Percentiles rank a stretch among this genome's conserved stretches.
These are phyloP conservation scores for Diabrotica virgifera DNA, from an alignment of 1,140 invertebrate genomes.

Conservation along the genomic window DNA sequence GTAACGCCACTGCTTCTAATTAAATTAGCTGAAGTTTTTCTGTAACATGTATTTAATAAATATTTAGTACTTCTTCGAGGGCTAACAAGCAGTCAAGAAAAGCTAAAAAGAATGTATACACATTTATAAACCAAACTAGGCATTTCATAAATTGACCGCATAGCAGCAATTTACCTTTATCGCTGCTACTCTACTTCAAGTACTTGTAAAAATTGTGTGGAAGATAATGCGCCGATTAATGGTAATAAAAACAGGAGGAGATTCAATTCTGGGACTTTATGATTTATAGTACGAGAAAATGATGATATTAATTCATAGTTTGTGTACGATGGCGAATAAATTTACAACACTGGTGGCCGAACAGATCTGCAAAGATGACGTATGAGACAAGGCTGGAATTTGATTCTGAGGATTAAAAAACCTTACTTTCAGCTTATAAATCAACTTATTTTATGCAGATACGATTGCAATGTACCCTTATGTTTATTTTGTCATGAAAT, in stretches of 20 bases:
- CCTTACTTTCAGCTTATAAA: too few relatives aligned
- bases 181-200: neutral
- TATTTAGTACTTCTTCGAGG: slow-evolving; percentile 3
- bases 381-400: too few relatives aligned
- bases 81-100: slow-evolving; percentile 4
- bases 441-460: too few relatives aligned
- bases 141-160: too few relatives aligned
- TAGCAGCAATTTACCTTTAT: slow-evolving; percentile 3
- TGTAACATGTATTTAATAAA: slow-evolving; percentile 2
- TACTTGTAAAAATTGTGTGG: neutral
- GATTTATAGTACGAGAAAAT: slow-evolving; percentile 18
- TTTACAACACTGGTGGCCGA: neutral
- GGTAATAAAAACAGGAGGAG: slow-evolving; percentile 30
- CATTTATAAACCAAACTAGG: neutral
- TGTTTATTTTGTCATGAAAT: too few relatives aligned
- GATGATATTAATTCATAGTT: neutral
- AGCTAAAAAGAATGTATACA: neutral
- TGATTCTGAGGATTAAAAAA: too few relatives aligned
- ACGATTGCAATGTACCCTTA: too few relatives aligned
- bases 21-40: neutral
- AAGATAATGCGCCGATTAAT: slow-evolving; percentile 15
- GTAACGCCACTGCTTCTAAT: neutral
- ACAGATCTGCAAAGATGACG: too few relatives aligned
- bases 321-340: neutral
- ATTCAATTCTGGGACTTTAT: slow-evolving; percentile 29